Percentiles rank a stretch among this genome's conserved stretches.
phyloP scores from a whole-genome alignment of 2,113 vertebrate genomes.

The Azemiops feae region DNA sequence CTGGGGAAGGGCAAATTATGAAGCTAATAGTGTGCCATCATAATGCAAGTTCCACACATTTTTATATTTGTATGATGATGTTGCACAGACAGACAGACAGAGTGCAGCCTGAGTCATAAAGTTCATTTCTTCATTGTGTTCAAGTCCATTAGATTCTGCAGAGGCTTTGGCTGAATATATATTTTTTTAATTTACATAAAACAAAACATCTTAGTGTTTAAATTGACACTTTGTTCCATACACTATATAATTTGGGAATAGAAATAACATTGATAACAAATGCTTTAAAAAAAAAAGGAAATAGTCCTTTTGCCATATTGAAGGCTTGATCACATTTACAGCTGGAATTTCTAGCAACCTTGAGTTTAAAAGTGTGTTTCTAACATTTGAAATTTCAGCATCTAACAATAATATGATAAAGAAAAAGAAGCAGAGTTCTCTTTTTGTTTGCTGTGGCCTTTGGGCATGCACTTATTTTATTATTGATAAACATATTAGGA shows the following conservation, averaged over 20 bases:
- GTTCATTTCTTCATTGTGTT: background rate
- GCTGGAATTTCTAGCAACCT: constrained; percentile 20
- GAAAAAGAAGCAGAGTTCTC: background rate
- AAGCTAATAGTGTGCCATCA: background rate
- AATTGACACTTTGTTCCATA: background rate
- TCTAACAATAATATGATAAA: background rate
- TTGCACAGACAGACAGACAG: background rate
- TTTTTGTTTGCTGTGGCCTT: background rate
- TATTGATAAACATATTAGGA: background rate
- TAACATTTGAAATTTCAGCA: constrained; percentile 15
- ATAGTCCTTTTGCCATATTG: constrained; percentile 19
- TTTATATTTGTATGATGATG: background rate
- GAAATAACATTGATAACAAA: background rate
- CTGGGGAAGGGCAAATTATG: background rate
- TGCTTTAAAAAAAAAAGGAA: background rate
- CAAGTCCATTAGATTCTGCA: background rate
- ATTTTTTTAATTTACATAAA: background rate
- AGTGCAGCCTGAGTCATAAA: background rate
- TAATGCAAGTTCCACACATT: background rate
- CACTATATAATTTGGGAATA: background rate
- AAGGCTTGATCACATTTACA: constrained; percentile 33
- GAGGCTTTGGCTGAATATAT: background rate
- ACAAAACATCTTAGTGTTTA: background rate
- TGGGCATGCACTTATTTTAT: background rate
- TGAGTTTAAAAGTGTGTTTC: background rate